Evolutionary conservation across 2,113 vertebrate species (phyloP).

Genomic region (Callipepla californica): DNA sequence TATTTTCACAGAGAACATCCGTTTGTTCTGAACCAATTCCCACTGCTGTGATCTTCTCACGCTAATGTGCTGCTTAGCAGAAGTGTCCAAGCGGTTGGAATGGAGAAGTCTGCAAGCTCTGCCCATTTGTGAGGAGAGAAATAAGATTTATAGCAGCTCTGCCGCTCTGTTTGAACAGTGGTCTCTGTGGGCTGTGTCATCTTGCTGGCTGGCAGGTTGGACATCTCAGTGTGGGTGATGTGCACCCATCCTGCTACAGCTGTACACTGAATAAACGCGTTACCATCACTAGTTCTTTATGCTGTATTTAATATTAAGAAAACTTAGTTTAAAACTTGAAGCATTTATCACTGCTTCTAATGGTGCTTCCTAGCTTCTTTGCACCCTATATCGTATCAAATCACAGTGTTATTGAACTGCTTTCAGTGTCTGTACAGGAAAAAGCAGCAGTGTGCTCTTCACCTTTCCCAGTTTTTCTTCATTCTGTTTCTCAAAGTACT

Average conservation of each 20-base stretch:
- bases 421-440: background rate
- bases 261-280: background rate
- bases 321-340: background rate
- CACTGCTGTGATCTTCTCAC: background rate
- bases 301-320: background rate
- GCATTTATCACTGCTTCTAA: background rate
- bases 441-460: background rate
- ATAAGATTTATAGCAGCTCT: background rate
- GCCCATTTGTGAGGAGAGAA: background rate
- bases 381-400: background rate
- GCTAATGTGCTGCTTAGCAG: background rate
- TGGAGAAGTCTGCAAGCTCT: background rate
- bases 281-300: background rate
- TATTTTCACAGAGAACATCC: background rate
- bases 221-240: background rate
- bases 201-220: background rate
- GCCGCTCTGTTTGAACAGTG: background rate
- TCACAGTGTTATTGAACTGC: constrained; percentile 37
- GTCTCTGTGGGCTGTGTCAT: background rate
- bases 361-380: background rate
- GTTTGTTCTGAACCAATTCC: background rate
- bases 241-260: background rate
- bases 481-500: constrained; percentile 39
- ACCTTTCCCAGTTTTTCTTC: background rate
- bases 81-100: background rate